These are phyloP conservation scores for Melanitta fusca DNA, from an alignment of 2,797 vertebrate genomes.

Conservation along the genomic window DNA sequence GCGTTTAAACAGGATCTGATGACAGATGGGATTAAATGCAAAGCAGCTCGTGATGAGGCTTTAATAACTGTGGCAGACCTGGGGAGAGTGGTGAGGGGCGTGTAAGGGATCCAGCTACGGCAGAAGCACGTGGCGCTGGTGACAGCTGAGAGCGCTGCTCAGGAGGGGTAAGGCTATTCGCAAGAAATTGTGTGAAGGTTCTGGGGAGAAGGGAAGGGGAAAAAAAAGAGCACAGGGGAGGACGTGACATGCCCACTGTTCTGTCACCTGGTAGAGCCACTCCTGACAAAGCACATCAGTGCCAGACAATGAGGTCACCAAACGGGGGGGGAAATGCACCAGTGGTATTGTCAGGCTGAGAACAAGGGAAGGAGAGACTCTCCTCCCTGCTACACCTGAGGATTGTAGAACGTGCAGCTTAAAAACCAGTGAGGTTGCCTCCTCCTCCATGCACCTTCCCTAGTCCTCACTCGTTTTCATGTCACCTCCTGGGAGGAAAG, in stretches of 20 bases:
- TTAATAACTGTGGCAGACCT: conserved; percentile 65
- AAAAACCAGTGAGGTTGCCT: accelerated
- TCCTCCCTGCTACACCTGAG: neutral
- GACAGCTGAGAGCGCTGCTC: conserved; percentile 35
- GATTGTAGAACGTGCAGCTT: neutral
- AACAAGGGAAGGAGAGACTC: neutral
- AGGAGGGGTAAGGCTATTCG: conserved; percentile 29
- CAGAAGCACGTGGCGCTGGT: conserved; percentile 39
- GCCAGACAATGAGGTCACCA: conserved; percentile 11
- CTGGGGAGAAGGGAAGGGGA: neutral
- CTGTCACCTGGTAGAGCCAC: conserved; percentile 5
- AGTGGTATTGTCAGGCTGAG: neutral
- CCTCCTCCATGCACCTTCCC: neutral
- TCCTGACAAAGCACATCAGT: neutral
- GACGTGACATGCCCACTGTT: neutral
- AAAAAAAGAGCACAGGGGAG: neutral
- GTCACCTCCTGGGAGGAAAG: neutral
- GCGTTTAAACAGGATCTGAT: conserved; percentile 60
- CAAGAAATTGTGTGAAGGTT: conserved; percentile 25
- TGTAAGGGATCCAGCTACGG: neutral
- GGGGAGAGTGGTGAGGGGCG: conserved; percentile 38
- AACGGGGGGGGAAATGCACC: neutral
- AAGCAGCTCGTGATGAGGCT: conserved; percentile 53
- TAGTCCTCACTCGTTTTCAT: neutral
- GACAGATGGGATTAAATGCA: conserved; percentile 66